These are phyloP conservation scores for Tiaroga cobitis DNA, from an alignment of 2,797 vertebrate species.

Conservation along the genomic window DNA sequence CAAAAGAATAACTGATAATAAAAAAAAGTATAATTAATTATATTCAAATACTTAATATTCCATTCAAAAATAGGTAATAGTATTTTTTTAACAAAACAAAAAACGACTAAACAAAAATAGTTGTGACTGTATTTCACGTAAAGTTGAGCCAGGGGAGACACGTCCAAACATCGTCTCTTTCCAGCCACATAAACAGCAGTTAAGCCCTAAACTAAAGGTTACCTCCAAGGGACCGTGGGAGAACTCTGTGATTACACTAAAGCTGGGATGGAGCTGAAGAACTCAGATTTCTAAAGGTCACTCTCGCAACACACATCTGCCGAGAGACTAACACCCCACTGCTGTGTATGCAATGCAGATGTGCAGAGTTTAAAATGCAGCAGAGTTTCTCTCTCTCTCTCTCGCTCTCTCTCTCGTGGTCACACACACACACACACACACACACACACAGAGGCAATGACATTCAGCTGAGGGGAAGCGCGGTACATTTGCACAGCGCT, in stretches of 20 bases:
- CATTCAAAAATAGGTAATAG: background rate
- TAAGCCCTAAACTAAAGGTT: constrained; percentile 24
- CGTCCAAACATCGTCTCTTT: background rate
- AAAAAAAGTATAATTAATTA: background rate
- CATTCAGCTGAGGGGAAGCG: constrained; percentile 43
- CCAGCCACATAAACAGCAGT: background rate
- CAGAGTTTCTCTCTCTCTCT: constrained; percentile 5
- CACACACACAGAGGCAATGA: constrained; percentile 28
- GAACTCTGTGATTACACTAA: constrained; percentile 34
- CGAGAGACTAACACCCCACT: constrained; percentile 57
- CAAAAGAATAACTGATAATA: background rate
- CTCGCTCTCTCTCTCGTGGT: background rate
- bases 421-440: constrained; percentile 6
- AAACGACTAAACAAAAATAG: background rate
- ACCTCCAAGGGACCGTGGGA: constrained; percentile 1
- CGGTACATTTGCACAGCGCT: constrained; percentile 35
- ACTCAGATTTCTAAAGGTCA: constrained; percentile 69
- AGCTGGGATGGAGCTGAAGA: constrained; percentile 30
- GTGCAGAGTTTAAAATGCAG: constrained; percentile 56
- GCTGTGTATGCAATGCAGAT: constrained; percentile 67
- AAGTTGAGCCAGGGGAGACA: background rate
- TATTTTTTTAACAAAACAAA: background rate
- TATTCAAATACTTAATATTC: background rate
- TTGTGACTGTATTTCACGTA: background rate
- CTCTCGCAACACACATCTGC: constrained; percentile 66